Conservation (phyloP, 2,888 invertebrate genomes). For the Coelopa pilipes region DNA sequence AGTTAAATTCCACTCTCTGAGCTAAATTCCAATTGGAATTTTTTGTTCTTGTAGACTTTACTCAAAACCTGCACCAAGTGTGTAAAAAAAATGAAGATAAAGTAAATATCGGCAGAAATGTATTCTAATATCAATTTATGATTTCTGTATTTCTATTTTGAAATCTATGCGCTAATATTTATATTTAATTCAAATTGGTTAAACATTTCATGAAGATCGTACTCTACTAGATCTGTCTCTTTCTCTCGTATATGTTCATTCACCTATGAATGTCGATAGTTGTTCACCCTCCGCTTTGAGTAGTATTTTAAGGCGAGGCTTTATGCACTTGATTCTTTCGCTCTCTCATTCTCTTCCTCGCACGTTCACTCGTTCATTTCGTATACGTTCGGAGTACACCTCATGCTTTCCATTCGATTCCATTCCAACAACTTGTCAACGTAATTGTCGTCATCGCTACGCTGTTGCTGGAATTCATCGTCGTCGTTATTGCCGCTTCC, state of each 20-base stretch:
- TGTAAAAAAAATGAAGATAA: background rate
- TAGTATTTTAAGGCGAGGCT: conserved; percentile 44
- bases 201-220: too few relatives aligned
- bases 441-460: conserved; percentile 27
- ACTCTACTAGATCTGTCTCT: background rate
- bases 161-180: too few relatives aligned
- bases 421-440: conserved; percentile 27
- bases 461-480: conserved; percentile 21
- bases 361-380: too few relatives aligned
- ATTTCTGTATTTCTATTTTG: background rate
- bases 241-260: background rate
- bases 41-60: background rate
- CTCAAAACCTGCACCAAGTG: background rate
- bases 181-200: too few relatives aligned
- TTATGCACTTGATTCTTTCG: conserved; percentile 9
- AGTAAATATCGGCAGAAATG: too few relatives aligned
- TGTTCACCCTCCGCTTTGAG: conserved; percentile 1
- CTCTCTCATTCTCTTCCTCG: background rate
- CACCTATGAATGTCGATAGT: background rate
- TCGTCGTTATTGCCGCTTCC: conserved; percentile 33
- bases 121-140: background rate
- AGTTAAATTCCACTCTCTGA: background rate
- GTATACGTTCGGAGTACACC: too few relatives aligned
- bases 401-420: background rate
- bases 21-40: too few relatives aligned